Percentiles rank a stretch among this genome's conserved stretches.
phyloP scores from a whole-genome alignment of 2,888 invertebrate genomes.

The Chloroclystis v-ata region DNA sequence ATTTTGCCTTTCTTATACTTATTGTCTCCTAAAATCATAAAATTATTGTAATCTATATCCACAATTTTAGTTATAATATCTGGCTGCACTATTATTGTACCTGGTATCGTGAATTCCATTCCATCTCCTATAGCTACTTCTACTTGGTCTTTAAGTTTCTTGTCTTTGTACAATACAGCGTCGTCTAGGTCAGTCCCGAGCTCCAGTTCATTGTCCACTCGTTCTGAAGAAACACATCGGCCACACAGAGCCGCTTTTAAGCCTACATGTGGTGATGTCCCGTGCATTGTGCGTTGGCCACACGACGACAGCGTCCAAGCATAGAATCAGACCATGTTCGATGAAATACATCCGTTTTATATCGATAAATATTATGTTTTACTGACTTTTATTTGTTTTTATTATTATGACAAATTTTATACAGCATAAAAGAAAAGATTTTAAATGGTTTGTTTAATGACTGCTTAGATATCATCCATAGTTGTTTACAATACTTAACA shows the following conservation, averaged over 20 bases:
- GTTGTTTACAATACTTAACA: not conserved
- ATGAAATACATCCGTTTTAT: slow-evolving; percentile 15
- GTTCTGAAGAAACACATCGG: slow-evolving; percentile 84
- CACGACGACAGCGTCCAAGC: slow-evolving; percentile 65
- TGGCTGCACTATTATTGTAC: slow-evolving; percentile 57
- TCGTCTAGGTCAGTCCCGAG: slow-evolving; percentile 85
- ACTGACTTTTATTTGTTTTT: no score
- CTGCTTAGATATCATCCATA: no score
- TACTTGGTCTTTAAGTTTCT: slow-evolving; percentile 91
- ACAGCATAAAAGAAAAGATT: no score
- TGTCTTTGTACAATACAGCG: slow-evolving; percentile 90
- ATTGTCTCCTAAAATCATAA: slow-evolving; percentile 81
- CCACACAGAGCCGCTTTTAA: slow-evolving; percentile 78
- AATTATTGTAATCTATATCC: slow-evolving; percentile 1
- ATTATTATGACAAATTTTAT: no score
- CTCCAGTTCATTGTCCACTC: slow-evolving; percentile 81
- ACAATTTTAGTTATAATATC: not conserved
- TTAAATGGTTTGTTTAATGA: no score
- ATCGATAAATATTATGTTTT: no score
- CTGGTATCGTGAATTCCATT: slow-evolving; percentile 95
- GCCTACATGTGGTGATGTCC: slow-evolving; percentile 57
- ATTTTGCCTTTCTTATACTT: slow-evolving; percentile 90
- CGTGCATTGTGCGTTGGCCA: slow-evolving; percentile 48
- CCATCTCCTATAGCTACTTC: slow-evolving; percentile 95
- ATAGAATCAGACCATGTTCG: slow-evolving; percentile 72